Evolutionary conservation across 2,113 vertebrate species (phyloP).

Genomic region (Litocranius walleri): DNA sequence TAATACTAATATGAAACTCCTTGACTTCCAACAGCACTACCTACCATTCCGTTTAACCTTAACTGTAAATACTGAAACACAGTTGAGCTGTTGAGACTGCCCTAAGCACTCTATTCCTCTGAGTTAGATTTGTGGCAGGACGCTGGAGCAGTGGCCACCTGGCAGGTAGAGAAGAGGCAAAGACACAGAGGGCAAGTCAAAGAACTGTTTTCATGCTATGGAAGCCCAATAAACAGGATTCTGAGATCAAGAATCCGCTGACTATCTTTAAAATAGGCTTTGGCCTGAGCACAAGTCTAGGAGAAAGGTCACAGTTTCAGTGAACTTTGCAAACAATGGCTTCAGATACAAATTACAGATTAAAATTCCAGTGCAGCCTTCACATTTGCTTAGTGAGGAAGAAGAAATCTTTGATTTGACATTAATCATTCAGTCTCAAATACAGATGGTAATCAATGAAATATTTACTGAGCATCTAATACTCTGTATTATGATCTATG

Average conservation of each 20-base stretch:
- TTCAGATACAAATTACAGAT: not conserved
- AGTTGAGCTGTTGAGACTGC: not conserved
- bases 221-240: not conserved
- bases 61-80: not conserved
- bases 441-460: not conserved
- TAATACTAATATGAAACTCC: not conserved
- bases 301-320: not conserved
- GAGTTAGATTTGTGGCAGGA: not conserved
- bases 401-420: not conserved
- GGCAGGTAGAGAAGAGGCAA: not conserved
- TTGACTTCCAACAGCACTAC: not conserved
- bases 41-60: not conserved
- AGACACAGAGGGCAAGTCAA: not conserved
- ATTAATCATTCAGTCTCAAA: not conserved
- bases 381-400: not conserved
- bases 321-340: not conserved
- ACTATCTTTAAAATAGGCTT: slow-evolving; percentile 18
- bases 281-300: not conserved
- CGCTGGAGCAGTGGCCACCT: not conserved
- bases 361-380: not conserved
- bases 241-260: not conserved
- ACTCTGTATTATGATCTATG: not conserved
- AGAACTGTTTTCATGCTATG: not conserved
- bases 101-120: not conserved
- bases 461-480: not conserved